Percentiles rank a stretch among this genome's conserved stretches.
phyloP scores from a whole-genome alignment of 2,113 vertebrate species.

The Vicugna pacos region DNA sequence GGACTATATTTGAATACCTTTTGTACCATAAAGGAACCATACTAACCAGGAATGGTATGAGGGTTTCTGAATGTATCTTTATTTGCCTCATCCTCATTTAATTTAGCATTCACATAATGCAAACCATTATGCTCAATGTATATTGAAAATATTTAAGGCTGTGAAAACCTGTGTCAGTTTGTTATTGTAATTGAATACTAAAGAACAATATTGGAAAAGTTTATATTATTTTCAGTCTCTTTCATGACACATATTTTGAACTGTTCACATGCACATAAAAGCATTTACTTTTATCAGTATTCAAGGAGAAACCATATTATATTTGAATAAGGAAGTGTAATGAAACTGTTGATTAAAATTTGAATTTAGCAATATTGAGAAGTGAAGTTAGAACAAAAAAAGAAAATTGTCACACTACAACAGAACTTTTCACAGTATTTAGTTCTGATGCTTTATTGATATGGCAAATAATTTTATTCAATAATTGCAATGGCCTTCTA shows the following conservation, averaged over 20 bases:
- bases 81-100: not conserved
- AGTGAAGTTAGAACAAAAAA: slow-evolving; percentile 15
- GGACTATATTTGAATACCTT: not conserved
- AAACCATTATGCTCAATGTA: not conserved
- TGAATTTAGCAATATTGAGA: accelerated
- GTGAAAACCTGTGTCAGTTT: slow-evolving; percentile 46
- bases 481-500: not conserved
- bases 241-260: slow-evolving; percentile 28
- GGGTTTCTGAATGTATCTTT: slow-evolving; percentile 44
- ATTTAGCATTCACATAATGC: slow-evolving; percentile 22
- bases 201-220: not conserved
- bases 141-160: slow-evolving; percentile 24
- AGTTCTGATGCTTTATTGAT: slow-evolving; percentile 22
- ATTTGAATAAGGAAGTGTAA: slow-evolving; percentile 35
- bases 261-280: slow-evolving; percentile 41
- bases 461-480: not conserved
- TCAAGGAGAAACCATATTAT: slow-evolving; percentile 41
- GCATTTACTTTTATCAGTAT: slow-evolving; percentile 55
- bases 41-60: not conserved
- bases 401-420: not conserved
- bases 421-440: not conserved
- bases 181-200: slow-evolving; percentile 22
- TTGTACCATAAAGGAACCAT: not conserved
- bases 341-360: slow-evolving; percentile 44
- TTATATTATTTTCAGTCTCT: slow-evolving; percentile 8